Base-by-base conservation (phyloP, 1,140 invertebrate genomes). In the Pentalonia nigronervosa region DNA sequence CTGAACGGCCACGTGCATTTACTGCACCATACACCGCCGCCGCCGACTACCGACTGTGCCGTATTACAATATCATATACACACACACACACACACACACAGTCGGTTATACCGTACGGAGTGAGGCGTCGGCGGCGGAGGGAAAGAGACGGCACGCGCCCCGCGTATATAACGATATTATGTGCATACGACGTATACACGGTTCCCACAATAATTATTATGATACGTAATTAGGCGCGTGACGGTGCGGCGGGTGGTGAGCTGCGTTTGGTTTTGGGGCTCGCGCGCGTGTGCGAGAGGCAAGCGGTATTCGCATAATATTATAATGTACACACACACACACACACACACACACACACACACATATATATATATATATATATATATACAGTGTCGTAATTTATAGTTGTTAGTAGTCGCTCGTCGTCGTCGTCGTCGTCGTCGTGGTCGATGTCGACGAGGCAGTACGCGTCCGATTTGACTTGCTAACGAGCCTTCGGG, bases 401-500 rank as follows among this genome's bases (percentile, higher is more conserved):
- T 76, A 76, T 76, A 76, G 60, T 76, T 76, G 60, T 76, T 76
- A 76, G 60, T 76, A 76, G 60, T 76, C 60, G 60, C n/a, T 34
- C 60, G 60, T 76, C 60, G 60, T 67, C 53, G 23, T 56, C 53
- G 83, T 30, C 41, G 83, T 86, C 83, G 83, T 45, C 83, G 83
- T 53, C n/a, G 47, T 41, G 34, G 88, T 41, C 34, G 87, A 21
- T 23, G 34, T 90, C 88, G 89, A 45, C 50, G 56, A 56, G 14
- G 89, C 89, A 21, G 89, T 81, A 86, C 91, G 81, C 91, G 91
- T 86, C 91, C 34, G 81, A 86, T 86, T 93, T 93, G 91, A 93
- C 91, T 93, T 36, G 91, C 91, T 93, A 93, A 93, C 91, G 91
- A 93, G 91, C 81, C 81, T 56, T n/a, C 48, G n/a, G 91, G 91